Percentiles rank a stretch among this genome's conserved stretches.
Conservation (phyloP, 2,888 invertebrate species). For the Acrobasis consociella region DNA sequence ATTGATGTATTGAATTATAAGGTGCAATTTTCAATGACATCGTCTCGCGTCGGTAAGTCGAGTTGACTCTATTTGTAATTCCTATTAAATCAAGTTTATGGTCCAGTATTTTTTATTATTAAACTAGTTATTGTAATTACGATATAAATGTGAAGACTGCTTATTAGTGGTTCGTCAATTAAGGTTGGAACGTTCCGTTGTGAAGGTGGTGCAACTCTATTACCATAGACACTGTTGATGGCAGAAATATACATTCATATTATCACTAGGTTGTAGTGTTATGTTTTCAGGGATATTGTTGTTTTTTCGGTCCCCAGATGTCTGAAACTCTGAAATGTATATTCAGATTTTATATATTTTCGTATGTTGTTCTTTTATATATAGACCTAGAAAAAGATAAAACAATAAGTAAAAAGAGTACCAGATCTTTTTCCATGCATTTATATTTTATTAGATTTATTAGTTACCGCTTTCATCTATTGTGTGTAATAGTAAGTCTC, state of each 20-base stretch:
- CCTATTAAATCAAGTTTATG: constrained; percentile 76
- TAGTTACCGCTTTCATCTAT: no score
- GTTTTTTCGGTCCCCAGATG: no score
- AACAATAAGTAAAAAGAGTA: no score
- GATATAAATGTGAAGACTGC: constrained; percentile 74
- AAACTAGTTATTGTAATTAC: constrained; percentile 57
- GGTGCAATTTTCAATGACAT: constrained; percentile 38
- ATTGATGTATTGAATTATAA: constrained; percentile 34
- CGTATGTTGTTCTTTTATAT: no score
- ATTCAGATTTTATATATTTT: no score
- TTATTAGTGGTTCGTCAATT: constrained; percentile 78
- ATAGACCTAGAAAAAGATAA: no score
- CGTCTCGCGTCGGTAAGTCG: constrained; percentile 32
- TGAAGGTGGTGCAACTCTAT: constrained; percentile 40
- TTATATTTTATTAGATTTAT: no score
- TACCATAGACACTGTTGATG: neutral
- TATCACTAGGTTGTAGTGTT: neutral
- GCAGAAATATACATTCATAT: constrained; percentile 5
- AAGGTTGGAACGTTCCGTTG: constrained; percentile 50
- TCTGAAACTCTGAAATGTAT: no score
- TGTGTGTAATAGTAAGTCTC: no score
- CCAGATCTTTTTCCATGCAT: no score
- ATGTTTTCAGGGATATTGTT: neutral
- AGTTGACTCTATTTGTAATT: constrained; percentile 53
- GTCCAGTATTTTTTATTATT: constrained; percentile 77